Evolutionary conservation across 2,888 invertebrate genomes (phyloP).

Genomic region (Pristionchus exspectatus): DNA sequence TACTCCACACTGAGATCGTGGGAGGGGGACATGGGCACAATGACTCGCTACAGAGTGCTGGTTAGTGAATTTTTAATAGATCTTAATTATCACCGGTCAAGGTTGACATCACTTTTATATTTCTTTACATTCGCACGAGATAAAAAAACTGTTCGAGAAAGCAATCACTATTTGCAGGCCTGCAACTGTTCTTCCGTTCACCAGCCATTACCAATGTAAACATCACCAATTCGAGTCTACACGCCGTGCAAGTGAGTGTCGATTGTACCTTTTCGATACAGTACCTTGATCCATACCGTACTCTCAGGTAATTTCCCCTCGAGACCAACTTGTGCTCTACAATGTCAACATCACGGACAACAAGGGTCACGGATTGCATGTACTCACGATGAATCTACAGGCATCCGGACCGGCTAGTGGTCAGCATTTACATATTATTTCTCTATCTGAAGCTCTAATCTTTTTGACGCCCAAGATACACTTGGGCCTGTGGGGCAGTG

Average conservation of each 20-base stretch:
- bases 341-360: constrained; percentile 82
- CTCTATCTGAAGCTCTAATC: too few relatives aligned
- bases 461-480: too few relatives aligned
- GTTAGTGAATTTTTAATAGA: background rate
- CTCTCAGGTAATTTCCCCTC: constrained; percentile 71
- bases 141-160: too few relatives aligned
- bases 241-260: constrained; percentile 87
- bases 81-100: background rate
- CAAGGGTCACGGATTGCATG: constrained; percentile 91
- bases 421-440: too few relatives aligned
- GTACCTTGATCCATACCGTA: background rate
- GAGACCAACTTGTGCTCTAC: constrained; percentile 67
- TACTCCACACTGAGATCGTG: constrained; percentile 87
- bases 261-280: background rate
- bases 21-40: constrained; percentile 97
- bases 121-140: too few relatives aligned
- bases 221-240: constrained; percentile 86
- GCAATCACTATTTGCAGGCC: constrained; percentile 82
- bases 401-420: constrained; percentile 60
- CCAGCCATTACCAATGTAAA: constrained; percentile 89
- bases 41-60: constrained; percentile 85
- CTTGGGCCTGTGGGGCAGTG: too few relatives aligned
- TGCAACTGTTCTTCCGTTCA: constrained; percentile 91
- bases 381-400: constrained; percentile 89
- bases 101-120: too few relatives aligned